Conservation (phyloP, 2,113 vertebrate species). For the Oreotrochilus melanogaster region DNA sequence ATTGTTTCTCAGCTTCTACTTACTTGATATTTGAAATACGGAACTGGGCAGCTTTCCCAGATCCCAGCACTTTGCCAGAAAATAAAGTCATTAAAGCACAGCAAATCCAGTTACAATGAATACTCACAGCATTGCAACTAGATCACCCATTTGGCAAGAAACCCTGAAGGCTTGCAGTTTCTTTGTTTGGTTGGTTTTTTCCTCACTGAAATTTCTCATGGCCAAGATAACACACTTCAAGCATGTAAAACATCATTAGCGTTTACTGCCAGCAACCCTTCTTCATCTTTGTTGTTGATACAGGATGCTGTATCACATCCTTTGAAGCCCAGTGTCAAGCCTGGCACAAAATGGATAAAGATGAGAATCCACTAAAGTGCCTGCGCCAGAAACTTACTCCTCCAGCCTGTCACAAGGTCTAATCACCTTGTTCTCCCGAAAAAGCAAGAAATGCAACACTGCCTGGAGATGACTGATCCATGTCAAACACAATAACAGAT, state of each 20-base stretch:
- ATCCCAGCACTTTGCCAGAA: background rate
- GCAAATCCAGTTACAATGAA: background rate
- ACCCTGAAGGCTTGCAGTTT: background rate
- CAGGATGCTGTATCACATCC: background rate
- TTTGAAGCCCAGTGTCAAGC: background rate
- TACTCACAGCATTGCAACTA: background rate
- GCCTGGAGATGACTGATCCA: background rate
- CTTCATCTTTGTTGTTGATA: background rate
- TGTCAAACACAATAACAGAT: background rate
- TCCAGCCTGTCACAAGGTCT: background rate
- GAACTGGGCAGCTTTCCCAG: background rate
- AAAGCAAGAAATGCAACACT: background rate
- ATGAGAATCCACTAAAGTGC: background rate
- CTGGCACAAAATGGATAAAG: background rate
- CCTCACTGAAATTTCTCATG: background rate
- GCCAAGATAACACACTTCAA: background rate
- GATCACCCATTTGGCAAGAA: background rate
- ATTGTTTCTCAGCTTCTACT: background rate
- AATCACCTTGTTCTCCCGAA: background rate
- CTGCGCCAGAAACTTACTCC: background rate
- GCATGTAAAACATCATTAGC: background rate
- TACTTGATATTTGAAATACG: background rate
- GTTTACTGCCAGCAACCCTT: background rate
- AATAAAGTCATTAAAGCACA: slow-evolving; percentile 5
- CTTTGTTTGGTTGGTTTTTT: background rate